phyloP scores from a whole-genome alignment of 2,797 vertebrate species.

The Staurois parvus region DNA sequence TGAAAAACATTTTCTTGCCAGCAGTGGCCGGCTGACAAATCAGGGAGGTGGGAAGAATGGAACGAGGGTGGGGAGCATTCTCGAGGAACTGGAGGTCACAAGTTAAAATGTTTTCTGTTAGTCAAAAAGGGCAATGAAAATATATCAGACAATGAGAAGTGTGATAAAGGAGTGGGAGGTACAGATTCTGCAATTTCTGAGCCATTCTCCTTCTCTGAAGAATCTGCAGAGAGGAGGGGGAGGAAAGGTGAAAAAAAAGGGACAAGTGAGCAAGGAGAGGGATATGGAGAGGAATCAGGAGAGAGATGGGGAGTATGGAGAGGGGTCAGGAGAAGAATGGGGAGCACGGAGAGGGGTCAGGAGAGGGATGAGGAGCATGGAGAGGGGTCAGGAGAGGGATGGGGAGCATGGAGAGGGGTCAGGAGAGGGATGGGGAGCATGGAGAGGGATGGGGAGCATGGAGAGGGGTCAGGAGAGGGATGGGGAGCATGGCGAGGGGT shows the following conservation, averaged over 20 bases:
- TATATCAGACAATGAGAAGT: constrained; percentile 39
- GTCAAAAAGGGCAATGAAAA: constrained; percentile 45
- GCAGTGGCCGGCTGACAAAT: constrained; percentile 55
- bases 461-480: too few relatives aligned
- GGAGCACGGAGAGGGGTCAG: too few relatives aligned
- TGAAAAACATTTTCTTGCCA: constrained; percentile 31
- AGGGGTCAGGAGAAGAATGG: too few relatives aligned
- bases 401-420: too few relatives aligned
- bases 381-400: too few relatives aligned
- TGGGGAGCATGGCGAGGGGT: too few relatives aligned
- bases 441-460: too few relatives aligned
- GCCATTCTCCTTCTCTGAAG: neutral
- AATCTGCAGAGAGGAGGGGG: neutral
- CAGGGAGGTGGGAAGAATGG: constrained; percentile 56
- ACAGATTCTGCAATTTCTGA: constrained; percentile 18
- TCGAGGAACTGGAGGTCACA: constrained; percentile 42
- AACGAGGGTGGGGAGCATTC: constrained; percentile 43
- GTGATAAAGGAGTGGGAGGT: constrained; percentile 43
- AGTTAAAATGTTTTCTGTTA: constrained; percentile 55
- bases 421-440: too few relatives aligned
- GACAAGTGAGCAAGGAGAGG: too few relatives aligned
- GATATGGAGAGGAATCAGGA: neutral
- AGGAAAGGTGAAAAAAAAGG: neutral
- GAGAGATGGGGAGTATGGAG: too few relatives aligned
- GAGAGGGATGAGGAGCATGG: too few relatives aligned